Evolutionary conservation across 1,140 invertebrate genomes (phyloP).

Genomic region (Zaprionus camerounensis): DNA sequence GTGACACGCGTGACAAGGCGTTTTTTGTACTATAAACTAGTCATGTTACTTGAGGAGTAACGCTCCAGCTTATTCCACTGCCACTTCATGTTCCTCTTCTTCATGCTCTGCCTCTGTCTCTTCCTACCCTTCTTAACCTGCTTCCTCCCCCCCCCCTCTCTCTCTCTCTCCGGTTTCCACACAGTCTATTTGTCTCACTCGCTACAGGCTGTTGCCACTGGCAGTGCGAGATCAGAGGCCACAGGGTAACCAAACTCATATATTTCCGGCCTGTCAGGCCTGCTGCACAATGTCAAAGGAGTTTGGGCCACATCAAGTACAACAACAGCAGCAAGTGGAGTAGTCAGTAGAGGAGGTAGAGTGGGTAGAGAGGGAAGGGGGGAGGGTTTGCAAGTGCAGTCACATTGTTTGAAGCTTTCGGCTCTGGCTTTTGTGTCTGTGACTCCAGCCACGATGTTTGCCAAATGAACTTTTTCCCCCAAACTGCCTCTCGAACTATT

Average conservation of each 20-base stretch:
- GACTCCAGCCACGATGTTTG: slow-evolving; percentile 40
- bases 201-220: slow-evolving; percentile 10
- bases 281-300: slow-evolving; percentile 49
- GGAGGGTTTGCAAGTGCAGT: slow-evolving; percentile 46
- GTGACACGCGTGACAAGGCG: background rate
- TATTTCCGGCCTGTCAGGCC: slow-evolving; percentile 49
- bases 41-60: background rate
- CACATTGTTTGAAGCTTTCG: slow-evolving; percentile 58
- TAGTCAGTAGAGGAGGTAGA: background rate
- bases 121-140: background rate
- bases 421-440: slow-evolving; percentile 21
- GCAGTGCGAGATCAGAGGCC: slow-evolving; percentile 31
- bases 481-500: slow-evolving; percentile 42
- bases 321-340: slow-evolving; percentile 30
- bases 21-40: slow-evolving; percentile 5
- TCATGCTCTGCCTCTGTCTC: slow-evolving; percentile 1
- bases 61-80: too few relatives aligned
- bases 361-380: too few relatives aligned
- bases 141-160: too few relatives aligned
- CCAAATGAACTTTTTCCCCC: slow-evolving; percentile 51
- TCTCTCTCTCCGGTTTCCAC: background rate
- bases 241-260: slow-evolving; percentile 49
- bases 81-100: slow-evolving; percentile 4
- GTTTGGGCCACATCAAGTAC: slow-evolving; percentile 19
- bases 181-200: slow-evolving; percentile 2